Percentiles rank a stretch among this genome's conserved stretches.
phyloP scores from a whole-genome alignment of 2,888 invertebrate species.

The Macaria notata region DNA sequence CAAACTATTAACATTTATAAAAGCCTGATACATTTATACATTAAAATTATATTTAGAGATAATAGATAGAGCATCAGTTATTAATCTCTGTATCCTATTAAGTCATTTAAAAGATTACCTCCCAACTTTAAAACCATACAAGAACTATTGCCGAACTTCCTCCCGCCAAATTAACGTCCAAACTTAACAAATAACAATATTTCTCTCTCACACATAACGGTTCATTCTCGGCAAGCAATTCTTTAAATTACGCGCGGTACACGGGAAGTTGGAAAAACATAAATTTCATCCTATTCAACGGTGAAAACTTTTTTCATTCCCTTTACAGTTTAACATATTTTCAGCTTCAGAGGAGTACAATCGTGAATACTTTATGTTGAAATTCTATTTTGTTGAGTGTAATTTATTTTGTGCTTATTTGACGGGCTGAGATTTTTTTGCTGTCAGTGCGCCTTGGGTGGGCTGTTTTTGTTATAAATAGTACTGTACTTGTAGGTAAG shows the following conservation, averaged over 20 bases:
- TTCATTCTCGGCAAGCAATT: slow-evolving; percentile 21
- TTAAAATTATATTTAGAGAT: too few species aligned
- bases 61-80: too few species aligned
- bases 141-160: not conserved
- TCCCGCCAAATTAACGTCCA: slow-evolving; percentile 12
- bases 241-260: slow-evolving; percentile 24
- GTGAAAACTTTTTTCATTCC: slow-evolving; percentile 27
- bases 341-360: slow-evolving; percentile 28
- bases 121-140: slow-evolving; percentile 6
- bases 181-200: slow-evolving; percentile 25
- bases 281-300: slow-evolving; percentile 25
- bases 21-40: too few species aligned
- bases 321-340: slow-evolving; percentile 29
- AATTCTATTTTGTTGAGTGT: slow-evolving; percentile 23
- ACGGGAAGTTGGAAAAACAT: slow-evolving; percentile 24
- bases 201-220: slow-evolving; percentile 20
- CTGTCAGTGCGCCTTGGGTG: not conserved
- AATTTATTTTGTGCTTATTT: slow-evolving; percentile 21
- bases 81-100: too few species aligned
- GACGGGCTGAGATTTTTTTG: slow-evolving; percentile 18
- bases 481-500: too few species aligned
- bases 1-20: too few species aligned
- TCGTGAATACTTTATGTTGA: slow-evolving; percentile 26
- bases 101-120: not conserved
- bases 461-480: not conserved